These are phyloP conservation scores for Lates japonicus DNA, from an alignment of 2,797 vertebrate species.

Conservation along the genomic window DNA sequence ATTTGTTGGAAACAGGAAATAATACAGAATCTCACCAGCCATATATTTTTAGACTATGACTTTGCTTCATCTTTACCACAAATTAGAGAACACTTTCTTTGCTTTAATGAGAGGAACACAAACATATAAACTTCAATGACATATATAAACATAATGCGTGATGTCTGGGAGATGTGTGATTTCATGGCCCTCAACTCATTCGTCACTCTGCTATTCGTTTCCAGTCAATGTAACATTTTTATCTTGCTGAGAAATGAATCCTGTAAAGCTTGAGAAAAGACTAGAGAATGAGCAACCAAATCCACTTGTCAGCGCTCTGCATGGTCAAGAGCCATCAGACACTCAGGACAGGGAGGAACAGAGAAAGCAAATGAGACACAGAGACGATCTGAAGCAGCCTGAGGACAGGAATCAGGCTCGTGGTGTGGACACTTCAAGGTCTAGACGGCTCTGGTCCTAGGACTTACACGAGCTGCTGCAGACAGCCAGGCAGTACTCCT, in stretches of 20 bases:
- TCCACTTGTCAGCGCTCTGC: constrained; percentile 50
- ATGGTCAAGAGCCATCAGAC: constrained; percentile 58
- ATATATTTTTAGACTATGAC: background rate
- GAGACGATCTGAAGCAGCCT: constrained; percentile 52
- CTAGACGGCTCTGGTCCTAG: constrained; percentile 40
- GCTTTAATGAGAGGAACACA: background rate
- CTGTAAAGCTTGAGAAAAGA: background rate
- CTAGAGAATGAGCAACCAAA: constrained; percentile 17
- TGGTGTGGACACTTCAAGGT: constrained; percentile 32
- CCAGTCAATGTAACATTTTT: constrained; percentile 6
- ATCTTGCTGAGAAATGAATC: constrained; percentile 19
- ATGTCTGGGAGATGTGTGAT: background rate
- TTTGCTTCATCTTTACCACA: constrained; percentile 7
- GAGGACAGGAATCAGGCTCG: constrained; percentile 62
- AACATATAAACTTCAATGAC: background rate
- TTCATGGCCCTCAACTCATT: background rate
- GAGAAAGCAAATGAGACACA: constrained; percentile 35
- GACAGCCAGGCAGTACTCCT: constrained; percentile 98
- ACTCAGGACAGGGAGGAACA: constrained; percentile 34
- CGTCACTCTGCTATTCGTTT: background rate
- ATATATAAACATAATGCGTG: background rate
- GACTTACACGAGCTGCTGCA: constrained; percentile 98
- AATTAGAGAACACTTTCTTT: background rate
- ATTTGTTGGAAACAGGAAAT: constrained; percentile 10
- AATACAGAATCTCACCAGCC: background rate